Conservation (phyloP, 2,113 vertebrate species). For the Butorides virescens region DNA sequence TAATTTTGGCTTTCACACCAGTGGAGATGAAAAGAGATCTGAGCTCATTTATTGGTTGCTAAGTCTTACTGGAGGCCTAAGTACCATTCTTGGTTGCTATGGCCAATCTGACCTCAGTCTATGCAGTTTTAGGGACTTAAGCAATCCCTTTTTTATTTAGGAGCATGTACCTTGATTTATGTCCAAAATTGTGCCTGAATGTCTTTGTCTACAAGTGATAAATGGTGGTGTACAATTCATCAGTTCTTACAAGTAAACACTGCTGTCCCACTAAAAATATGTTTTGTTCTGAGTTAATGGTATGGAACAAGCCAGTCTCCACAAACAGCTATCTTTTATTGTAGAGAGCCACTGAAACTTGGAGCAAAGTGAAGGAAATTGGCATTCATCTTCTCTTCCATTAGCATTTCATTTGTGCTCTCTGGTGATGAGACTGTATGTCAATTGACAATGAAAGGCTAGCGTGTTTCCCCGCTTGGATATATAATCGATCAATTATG, state of each 20-base stretch:
- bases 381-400: constrained; percentile 69
- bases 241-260: constrained; percentile 81
- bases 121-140: constrained; percentile 75
- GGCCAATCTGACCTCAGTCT: constrained; percentile 78
- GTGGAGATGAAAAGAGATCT: constrained; percentile 79
- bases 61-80: constrained; percentile 75
- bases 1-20: constrained; percentile 83
- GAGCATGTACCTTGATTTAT: constrained; percentile 81
- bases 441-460: constrained; percentile 43
- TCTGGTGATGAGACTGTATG: constrained; percentile 53
- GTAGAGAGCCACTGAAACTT: constrained; percentile 73
- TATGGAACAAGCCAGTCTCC: constrained; percentile 79
- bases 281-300: constrained; percentile 85
- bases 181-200: constrained; percentile 74
- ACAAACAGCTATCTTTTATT: constrained; percentile 79
- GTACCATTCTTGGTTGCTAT: constrained; percentile 78
- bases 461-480: neutral
- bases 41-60: constrained; percentile 81
- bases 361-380: constrained; percentile 78
- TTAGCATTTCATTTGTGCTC: constrained; percentile 72
- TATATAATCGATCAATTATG: constrained; percentile 35
- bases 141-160: constrained; percentile 70
- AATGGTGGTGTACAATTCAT: constrained; percentile 75
- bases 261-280: constrained; percentile 80
- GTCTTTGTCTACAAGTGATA: constrained; percentile 79